Conservation (phyloP, 2,113 vertebrate genomes). For the Gymnocephalus cernua region DNA sequence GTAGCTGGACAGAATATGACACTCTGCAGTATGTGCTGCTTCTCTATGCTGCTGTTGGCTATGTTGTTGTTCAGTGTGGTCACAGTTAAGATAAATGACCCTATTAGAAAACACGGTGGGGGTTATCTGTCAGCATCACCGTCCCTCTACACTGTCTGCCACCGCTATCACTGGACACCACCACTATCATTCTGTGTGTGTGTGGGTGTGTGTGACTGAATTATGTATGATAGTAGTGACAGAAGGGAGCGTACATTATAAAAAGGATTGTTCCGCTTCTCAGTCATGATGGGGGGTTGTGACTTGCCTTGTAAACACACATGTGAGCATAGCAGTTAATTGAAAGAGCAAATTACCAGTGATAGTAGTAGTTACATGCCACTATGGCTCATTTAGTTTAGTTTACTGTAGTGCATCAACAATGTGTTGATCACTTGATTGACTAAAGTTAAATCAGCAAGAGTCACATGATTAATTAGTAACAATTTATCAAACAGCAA, state of each 20-base stretch:
- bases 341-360: neutral
- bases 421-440: neutral
- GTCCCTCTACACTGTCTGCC: slow-evolving; percentile 59
- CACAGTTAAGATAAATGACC: slow-evolving; percentile 79
- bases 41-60: slow-evolving; percentile 24
- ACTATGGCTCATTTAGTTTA: neutral
- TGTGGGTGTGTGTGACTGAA: slow-evolving; percentile 46
- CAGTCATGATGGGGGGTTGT: slow-evolving; percentile 8
- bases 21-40: slow-evolving; percentile 10
- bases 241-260: slow-evolving; percentile 22
- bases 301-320: slow-evolving; percentile 30
- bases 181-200: slow-evolving; percentile 29
- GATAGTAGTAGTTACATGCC: neutral
- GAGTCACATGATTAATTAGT: neutral
- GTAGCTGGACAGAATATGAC: slow-evolving; percentile 12
- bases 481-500: neutral
- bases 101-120: slow-evolving; percentile 73
- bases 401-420: neutral
- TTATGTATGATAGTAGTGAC: slow-evolving; percentile 56
- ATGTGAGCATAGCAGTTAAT: neutral
- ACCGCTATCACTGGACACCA: slow-evolving; percentile 52
- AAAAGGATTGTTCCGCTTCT: neutral
- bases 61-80: slow-evolving; percentile 62
- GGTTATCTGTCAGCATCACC: slow-evolving; percentile 76
- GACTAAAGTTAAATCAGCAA: neutral